Evolutionary conservation across 1,140 invertebrate species (phyloP).

Genomic region (Oncopodura yosiiana): DNA sequence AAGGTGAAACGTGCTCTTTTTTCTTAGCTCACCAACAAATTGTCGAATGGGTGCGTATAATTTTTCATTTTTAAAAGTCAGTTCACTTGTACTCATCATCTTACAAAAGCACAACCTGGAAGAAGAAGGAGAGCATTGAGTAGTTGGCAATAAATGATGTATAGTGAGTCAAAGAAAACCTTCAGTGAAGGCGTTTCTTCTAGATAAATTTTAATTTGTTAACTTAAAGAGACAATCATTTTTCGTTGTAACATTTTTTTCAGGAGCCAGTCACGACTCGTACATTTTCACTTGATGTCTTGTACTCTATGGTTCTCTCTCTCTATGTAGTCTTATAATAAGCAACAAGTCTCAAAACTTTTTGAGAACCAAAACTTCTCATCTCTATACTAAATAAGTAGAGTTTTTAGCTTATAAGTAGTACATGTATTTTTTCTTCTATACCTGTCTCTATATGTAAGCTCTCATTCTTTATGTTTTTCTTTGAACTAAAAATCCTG

Average conservation of each 20-base stretch:
- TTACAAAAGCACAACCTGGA: background rate
- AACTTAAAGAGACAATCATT: slow-evolving; percentile 36
- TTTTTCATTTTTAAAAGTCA: slow-evolving; percentile 25
- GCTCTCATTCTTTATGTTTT: no score
- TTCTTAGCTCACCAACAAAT: background rate
- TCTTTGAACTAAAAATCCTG: no score
- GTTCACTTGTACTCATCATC: background rate
- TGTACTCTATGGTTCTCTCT: no score
- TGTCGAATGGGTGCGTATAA: slow-evolving; percentile 22
- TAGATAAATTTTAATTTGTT: slow-evolving; percentile 37
- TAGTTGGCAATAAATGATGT: slow-evolving; percentile 1
- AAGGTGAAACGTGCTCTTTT: background rate
- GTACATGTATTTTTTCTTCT: no score
- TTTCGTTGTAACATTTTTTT: slow-evolving; percentile 27
- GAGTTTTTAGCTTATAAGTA: no score
- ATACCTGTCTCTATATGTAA: no score
- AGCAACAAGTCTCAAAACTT: no score
- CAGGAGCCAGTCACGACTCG: slow-evolving; percentile 34
- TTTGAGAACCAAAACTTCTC: no score
- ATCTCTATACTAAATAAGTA: no score
- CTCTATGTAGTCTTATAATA: no score
- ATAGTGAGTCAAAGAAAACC: background rate
- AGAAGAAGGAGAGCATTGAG: slow-evolving; percentile 19
- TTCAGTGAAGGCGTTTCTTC: slow-evolving; percentile 25
- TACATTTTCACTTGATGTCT: slow-evolving; percentile 17